Conservation (phyloP, 64 coral and sea anemone species). For the Actinia tenebrosa region DNA sequence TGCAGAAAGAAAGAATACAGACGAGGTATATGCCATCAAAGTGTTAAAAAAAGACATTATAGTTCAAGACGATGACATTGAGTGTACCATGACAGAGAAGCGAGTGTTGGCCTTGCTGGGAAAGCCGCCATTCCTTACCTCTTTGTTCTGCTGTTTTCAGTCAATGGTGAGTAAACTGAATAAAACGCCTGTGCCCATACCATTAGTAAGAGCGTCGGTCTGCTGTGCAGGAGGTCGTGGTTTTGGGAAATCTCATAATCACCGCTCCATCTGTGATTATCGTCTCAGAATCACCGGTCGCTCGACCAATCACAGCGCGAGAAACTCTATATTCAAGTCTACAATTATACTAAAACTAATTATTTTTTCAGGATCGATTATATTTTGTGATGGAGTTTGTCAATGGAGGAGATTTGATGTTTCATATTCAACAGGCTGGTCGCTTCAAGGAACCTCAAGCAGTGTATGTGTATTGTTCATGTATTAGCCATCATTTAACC, state of each 20-base stretch:
- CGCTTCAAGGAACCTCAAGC: constrained; percentile 96
- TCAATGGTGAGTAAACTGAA: constrained; percentile 26
- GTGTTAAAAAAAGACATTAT: constrained; percentile 98
- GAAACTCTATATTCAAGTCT: too few relatives aligned
- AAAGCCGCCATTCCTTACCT: constrained; percentile 92
- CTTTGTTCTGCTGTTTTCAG: constrained; percentile 96
- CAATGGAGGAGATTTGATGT: constrained; percentile 98
- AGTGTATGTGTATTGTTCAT: constrained; percentile 54
- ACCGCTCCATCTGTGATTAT: too few relatives aligned
- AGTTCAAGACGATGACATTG: constrained; percentile 95
- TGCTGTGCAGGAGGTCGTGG: too few relatives aligned
- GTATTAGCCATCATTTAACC: too few relatives aligned
- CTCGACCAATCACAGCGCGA: too few relatives aligned
- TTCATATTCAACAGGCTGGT: constrained; percentile 93
- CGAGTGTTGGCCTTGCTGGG: constrained; percentile 72
- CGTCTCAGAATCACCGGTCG: too few relatives aligned
- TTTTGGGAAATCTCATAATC: too few relatives aligned
- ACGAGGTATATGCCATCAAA: constrained; percentile 98
- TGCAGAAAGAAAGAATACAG: constrained; percentile 74
- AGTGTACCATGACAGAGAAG: constrained; percentile 98
- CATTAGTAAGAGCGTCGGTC: too few relatives aligned
- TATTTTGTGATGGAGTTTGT: constrained; percentile 99
- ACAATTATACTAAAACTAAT: too few relatives aligned
- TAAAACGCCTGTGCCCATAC: too few relatives aligned
- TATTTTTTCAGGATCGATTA: constrained; percentile 74